Conservation (phyloP, 2,797 vertebrate genomes). For the Champsocephalus esox region DNA sequence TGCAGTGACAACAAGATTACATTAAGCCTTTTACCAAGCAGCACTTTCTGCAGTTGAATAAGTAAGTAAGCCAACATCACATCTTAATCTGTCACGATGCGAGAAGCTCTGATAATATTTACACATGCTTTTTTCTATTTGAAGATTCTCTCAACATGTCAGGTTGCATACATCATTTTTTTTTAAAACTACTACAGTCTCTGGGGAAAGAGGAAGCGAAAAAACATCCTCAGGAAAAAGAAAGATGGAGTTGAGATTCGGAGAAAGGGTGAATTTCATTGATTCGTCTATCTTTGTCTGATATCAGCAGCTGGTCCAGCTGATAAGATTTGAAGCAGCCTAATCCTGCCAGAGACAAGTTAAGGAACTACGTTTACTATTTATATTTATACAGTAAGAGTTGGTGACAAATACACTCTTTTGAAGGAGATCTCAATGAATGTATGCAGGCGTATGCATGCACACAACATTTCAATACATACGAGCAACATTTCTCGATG, state of each 20-base stretch:
- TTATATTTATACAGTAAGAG: slow-evolving; percentile 24
- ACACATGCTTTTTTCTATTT: slow-evolving; percentile 37
- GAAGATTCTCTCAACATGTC: slow-evolving; percentile 49
- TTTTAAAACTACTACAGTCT: slow-evolving; percentile 9
- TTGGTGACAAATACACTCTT: slow-evolving; percentile 5
- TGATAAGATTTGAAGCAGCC: slow-evolving; percentile 63
- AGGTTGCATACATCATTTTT: slow-evolving; percentile 51
- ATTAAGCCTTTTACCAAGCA: slow-evolving; percentile 27
- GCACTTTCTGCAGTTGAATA: slow-evolving; percentile 50
- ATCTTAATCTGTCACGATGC: slow-evolving; percentile 40
- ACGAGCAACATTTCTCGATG: background rate
- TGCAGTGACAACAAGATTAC: slow-evolving; percentile 1
- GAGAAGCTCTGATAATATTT: slow-evolving; percentile 60
- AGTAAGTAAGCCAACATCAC: slow-evolving; percentile 41
- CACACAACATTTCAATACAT: background rate
- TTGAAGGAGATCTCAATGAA: slow-evolving; percentile 16
- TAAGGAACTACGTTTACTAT: slow-evolving; percentile 26
- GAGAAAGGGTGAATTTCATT: slow-evolving; percentile 34
- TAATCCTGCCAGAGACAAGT: slow-evolving; percentile 19
- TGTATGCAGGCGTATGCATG: background rate
- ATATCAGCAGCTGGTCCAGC: slow-evolving; percentile 59
- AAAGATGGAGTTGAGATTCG: slow-evolving; percentile 25
- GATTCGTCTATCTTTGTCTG: slow-evolving; percentile 53
- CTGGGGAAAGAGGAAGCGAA: slow-evolving; percentile 10
- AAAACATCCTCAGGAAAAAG: slow-evolving; percentile 2